phyloP scores from a whole-genome alignment of 2,113 vertebrate species.

The Perccottus glenii region DNA sequence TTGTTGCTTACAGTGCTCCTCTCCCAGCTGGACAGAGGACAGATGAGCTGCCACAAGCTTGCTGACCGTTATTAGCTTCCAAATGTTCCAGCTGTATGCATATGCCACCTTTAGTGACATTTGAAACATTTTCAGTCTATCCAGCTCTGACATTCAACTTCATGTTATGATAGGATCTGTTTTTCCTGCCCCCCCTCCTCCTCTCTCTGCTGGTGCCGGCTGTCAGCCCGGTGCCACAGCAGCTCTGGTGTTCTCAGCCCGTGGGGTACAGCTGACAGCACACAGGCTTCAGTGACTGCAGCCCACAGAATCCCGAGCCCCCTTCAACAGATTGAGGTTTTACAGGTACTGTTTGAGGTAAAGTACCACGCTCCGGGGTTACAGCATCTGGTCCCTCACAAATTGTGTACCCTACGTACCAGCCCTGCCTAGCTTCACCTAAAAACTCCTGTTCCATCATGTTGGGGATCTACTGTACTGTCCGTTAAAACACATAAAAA shows the following conservation, averaged over 20 bases:
- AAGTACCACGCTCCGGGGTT: constrained; percentile 75
- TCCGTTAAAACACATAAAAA: constrained; percentile 34
- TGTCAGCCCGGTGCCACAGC: constrained; percentile 58
- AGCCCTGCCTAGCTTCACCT: constrained; percentile 30
- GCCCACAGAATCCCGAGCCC: constrained; percentile 67
- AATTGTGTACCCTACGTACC: constrained; percentile 61
- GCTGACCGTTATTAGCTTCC: constrained; percentile 35
- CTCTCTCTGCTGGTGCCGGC: constrained; percentile 38
- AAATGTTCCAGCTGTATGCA: constrained; percentile 53
- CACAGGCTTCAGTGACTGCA: constrained; percentile 72
- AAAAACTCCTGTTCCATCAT: constrained; percentile 27
- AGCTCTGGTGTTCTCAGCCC: no score
- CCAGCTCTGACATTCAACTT: constrained; percentile 57
- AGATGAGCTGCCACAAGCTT: constrained; percentile 35
- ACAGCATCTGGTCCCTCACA: constrained; percentile 76
- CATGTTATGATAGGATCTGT: constrained; percentile 42
- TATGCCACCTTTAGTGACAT: constrained; percentile 58
- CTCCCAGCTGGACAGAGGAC: constrained; percentile 18
- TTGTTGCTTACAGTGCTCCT: background rate
- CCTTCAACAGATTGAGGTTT: constrained; percentile 79
- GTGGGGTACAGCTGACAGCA: constrained; percentile 67
- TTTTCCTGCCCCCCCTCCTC: background rate
- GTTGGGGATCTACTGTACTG: constrained; percentile 22
- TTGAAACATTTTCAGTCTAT: constrained; percentile 47
- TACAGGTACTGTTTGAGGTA: constrained; percentile 76